phyloP scores from a whole-genome alignment of 2,888 invertebrate species.

The Ptilodon capucinus region DNA sequence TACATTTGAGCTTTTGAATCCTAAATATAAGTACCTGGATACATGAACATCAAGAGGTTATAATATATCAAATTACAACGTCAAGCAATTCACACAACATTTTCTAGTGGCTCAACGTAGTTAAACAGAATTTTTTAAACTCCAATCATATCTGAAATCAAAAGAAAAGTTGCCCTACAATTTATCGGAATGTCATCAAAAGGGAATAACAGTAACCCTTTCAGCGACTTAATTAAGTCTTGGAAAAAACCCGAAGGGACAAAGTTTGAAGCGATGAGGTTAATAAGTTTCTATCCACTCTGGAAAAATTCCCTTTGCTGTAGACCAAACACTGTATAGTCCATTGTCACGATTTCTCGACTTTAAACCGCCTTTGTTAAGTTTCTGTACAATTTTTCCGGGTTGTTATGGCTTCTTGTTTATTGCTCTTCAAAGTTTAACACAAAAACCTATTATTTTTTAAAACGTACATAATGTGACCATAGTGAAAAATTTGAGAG shows the following conservation, averaged over 20 bases:
- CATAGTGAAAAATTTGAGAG: too few relatives aligned
- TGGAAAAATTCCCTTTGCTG: slow-evolving; percentile 27
- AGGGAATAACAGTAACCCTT: slow-evolving; percentile 75
- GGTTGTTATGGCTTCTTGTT: slow-evolving; percentile 16
- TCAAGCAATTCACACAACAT: background rate
- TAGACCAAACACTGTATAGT: slow-evolving; percentile 24
- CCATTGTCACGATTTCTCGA: slow-evolving; percentile 17
- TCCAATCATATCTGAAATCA: slow-evolving; percentile 60
- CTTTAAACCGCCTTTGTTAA: slow-evolving; percentile 26
- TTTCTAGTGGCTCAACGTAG: background rate
- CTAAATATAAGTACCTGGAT: background rate
- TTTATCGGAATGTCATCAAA: slow-evolving; percentile 78
- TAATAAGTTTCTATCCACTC: slow-evolving; percentile 29
- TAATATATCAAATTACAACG: background rate
- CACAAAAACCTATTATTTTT: too few relatives aligned
- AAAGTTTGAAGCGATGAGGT: slow-evolving; percentile 28
- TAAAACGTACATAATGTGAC: too few relatives aligned
- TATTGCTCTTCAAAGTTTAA: background rate
- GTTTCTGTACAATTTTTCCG: slow-evolving; percentile 7
- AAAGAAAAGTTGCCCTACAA: slow-evolving; percentile 64
- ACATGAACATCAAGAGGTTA: background rate
- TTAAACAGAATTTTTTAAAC: slow-evolving; percentile 27
- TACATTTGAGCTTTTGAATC: background rate
- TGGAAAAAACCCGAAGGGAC: slow-evolving; percentile 25
- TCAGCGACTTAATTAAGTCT: slow-evolving; percentile 70